Evolutionary conservation across 2,888 invertebrate genomes (phyloP).

Genomic region (Rugalucina vietnamica): DNA sequence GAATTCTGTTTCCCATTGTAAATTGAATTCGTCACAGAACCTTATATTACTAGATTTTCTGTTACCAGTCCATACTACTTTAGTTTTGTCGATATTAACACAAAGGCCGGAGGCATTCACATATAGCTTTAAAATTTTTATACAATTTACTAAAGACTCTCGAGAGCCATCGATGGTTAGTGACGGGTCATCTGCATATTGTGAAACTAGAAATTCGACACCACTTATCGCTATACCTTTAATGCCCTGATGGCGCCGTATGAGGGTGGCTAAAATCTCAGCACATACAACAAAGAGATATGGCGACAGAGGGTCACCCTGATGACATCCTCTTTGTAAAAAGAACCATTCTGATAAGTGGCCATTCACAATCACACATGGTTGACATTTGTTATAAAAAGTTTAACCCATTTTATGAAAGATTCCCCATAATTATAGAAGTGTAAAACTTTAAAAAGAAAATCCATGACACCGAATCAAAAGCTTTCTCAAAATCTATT

Average conservation of each 20-base stretch:
- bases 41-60: no score
- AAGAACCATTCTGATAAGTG: neutral
- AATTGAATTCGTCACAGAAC: neutral
- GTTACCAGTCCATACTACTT: neutral
- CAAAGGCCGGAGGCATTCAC: neutral
- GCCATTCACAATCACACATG: neutral
- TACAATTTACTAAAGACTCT: neutral
- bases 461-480: neutral
- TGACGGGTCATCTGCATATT: neutral
- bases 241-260: neutral
- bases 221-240: neutral
- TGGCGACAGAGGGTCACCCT: neutral
- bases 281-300: neutral
- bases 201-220: neutral
- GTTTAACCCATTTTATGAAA: neutral
- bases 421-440: neutral
- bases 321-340: neutral
- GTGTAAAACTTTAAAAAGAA: neutral
- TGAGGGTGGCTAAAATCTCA: neutral
- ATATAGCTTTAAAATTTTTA: neutral
- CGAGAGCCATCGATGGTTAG: neutral
- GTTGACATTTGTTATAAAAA: neutral
- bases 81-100: neutral
- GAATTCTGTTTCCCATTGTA: neutral
- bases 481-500: neutral